phyloP scores from a whole-genome alignment of 2,113 vertebrate genomes.

The Anolis sagrei region DNA sequence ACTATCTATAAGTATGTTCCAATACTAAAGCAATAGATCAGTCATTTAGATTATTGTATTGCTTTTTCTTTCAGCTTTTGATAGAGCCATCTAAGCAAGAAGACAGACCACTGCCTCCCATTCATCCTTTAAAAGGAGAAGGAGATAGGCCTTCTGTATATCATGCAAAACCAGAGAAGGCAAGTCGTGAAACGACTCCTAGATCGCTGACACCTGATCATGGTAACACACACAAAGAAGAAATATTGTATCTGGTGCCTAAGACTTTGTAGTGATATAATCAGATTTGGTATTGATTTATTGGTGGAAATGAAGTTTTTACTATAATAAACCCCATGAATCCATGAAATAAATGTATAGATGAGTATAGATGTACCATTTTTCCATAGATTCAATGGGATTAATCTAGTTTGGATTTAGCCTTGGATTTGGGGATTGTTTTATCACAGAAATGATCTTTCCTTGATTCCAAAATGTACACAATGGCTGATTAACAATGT shows the following conservation, averaged over 20 bases:
- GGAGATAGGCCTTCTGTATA: not conserved
- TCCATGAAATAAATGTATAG: no score
- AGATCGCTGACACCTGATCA: constrained; percentile 8
- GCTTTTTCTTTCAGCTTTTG: constrained; percentile 23
- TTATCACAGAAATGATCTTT: not conserved
- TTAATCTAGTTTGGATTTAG: no score
- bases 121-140: constrained; percentile 12
- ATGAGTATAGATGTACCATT: no score
- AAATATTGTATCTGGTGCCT: not conserved
- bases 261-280: not conserved
- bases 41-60: constrained; percentile 23
- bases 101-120: not conserved
- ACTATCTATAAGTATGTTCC: not conserved
- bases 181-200: constrained; percentile 18
- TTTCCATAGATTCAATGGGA: no score
- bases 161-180: constrained; percentile 15
- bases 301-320: no score
- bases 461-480: not conserved
- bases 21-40: not conserved
- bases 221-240: constrained; percentile 8
- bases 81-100: not conserved
- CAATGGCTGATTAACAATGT: not conserved
- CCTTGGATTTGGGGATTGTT: not conserved
- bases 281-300: not conserved
- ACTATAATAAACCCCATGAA: no score